phyloP scores from a whole-genome alignment of 2,797 vertebrate genomes.

The Megalops cyprinoides region DNA sequence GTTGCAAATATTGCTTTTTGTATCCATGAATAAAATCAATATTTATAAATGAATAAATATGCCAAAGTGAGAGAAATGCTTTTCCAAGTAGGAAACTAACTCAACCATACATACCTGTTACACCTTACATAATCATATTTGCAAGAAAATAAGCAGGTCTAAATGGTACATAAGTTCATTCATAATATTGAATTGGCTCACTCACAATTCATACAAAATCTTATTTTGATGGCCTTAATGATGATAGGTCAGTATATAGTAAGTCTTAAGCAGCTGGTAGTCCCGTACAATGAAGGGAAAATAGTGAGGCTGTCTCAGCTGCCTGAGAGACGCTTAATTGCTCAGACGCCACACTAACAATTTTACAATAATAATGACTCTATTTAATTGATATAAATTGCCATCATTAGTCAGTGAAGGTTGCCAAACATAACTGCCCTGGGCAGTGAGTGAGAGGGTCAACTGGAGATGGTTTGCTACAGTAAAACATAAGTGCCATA shows the following conservation, averaged over 20 bases:
- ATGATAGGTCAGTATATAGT: no score
- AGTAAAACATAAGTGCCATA: constrained; percentile 48
- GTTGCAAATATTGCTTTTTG: constrained; percentile 65
- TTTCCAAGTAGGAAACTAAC: constrained; percentile 45
- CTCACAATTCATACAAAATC: neutral
- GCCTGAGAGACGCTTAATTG: constrained; percentile 59
- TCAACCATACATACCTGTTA: constrained; percentile 42
- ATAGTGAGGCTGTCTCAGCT: constrained; percentile 16
- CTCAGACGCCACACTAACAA: constrained; percentile 55
- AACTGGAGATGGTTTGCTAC: constrained; percentile 39
- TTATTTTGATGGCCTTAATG: no score
- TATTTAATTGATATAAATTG: constrained; percentile 70
- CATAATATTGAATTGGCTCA: neutral
- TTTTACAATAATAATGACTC: constrained; percentile 66
- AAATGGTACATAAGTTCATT: neutral
- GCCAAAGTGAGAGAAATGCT: constrained; percentile 51
- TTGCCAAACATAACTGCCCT: constrained; percentile 59
- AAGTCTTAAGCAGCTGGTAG: no score
- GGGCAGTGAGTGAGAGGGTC: constrained; percentile 33
- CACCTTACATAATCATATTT: constrained; percentile 20
- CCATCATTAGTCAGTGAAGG: constrained; percentile 56
- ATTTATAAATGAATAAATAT: constrained; percentile 54
- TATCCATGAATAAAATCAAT: constrained; percentile 65
- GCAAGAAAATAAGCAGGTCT: neutral
- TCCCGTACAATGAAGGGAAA: no score